phyloP scores from a whole-genome alignment of 2,888 invertebrate genomes.

The Aricia artaxerxes region DNA sequence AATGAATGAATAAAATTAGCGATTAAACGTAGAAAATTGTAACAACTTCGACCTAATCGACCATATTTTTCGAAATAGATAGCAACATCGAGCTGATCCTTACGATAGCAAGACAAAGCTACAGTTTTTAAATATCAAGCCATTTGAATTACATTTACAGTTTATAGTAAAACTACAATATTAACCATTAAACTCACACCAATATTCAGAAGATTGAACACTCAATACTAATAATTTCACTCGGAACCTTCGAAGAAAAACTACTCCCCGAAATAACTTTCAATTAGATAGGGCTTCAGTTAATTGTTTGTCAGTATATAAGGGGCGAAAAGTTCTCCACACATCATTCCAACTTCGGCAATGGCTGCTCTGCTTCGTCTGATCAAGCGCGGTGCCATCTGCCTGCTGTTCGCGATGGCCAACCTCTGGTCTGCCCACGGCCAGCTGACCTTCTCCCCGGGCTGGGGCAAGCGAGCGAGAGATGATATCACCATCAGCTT shows the following conservation, averaged over 20 bases:
- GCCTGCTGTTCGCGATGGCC: constrained; percentile 48
- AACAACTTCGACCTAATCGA: too few relatives aligned
- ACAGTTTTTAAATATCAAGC: too few relatives aligned
- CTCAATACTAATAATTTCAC: background rate
- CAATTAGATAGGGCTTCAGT: constrained; percentile 18
- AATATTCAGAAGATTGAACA: background rate
- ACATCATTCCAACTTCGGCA: constrained; percentile 36
- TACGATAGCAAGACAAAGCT: too few relatives aligned
- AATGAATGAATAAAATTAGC: too few relatives aligned
- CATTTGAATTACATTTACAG: too few relatives aligned
- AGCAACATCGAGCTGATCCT: too few relatives aligned
- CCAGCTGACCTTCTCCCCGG: constrained; percentile 80
- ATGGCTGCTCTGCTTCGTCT: constrained; percentile 43
- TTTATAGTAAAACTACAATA: background rate
- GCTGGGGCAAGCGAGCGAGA: constrained; percentile 76
- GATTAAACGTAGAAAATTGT: too few relatives aligned
- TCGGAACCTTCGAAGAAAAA: background rate
- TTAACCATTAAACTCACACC: background rate
- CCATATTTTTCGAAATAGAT: too few relatives aligned
- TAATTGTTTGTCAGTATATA: constrained; percentile 30
- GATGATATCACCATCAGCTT: constrained; percentile 43
- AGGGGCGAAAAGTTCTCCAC: background rate
- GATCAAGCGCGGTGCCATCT: constrained; percentile 40
- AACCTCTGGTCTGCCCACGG: constrained; percentile 54
- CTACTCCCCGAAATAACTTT: constrained; percentile 2